phyloP scores from a whole-genome alignment of 37 sponge, comb jelly and placozoan species.

The Oscarella lobularis region DNA sequence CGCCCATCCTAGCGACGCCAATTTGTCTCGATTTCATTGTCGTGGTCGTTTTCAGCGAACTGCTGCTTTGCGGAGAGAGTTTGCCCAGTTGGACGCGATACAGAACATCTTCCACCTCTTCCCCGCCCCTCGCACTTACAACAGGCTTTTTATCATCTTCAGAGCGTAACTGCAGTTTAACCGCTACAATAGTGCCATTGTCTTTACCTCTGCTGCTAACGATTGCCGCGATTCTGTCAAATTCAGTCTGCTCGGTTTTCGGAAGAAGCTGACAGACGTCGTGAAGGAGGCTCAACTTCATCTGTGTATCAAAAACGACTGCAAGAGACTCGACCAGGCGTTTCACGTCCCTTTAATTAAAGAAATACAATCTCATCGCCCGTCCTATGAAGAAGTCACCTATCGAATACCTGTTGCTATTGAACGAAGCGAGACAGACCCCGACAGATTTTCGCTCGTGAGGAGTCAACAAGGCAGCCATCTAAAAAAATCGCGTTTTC shows the following conservation, averaged over 20 bases:
- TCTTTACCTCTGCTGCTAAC: background rate
- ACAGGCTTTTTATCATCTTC: too few relatives aligned
- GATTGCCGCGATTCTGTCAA: constrained; percentile 54
- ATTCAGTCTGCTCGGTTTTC: constrained; percentile 34
- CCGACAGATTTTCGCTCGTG: background rate
- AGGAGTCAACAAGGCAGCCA: background rate
- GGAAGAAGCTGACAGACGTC: constrained; percentile 74
- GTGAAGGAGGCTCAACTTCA: constrained; percentile 46
- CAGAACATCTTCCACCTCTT: background rate
- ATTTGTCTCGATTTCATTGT: background rate
- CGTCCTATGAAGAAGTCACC: too few relatives aligned
- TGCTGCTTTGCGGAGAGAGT: too few relatives aligned
- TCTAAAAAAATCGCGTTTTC: background rate
- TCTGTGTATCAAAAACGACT: constrained; percentile 22
- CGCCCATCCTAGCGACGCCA: too few relatives aligned
- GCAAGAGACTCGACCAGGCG: constrained; percentile 27
- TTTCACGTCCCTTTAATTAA: constrained; percentile 36
- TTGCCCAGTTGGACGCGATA: constrained; percentile 1
- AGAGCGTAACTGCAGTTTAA: background rate
- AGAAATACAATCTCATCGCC: too few relatives aligned
- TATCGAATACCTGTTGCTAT: background rate
- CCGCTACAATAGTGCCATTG: background rate
- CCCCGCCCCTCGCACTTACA: background rate
- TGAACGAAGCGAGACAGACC: background rate
- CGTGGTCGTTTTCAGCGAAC: background rate